Evolutionary conservation across 1,140 invertebrate species (phyloP).

Genomic region (Charaxes varanes): DNA sequence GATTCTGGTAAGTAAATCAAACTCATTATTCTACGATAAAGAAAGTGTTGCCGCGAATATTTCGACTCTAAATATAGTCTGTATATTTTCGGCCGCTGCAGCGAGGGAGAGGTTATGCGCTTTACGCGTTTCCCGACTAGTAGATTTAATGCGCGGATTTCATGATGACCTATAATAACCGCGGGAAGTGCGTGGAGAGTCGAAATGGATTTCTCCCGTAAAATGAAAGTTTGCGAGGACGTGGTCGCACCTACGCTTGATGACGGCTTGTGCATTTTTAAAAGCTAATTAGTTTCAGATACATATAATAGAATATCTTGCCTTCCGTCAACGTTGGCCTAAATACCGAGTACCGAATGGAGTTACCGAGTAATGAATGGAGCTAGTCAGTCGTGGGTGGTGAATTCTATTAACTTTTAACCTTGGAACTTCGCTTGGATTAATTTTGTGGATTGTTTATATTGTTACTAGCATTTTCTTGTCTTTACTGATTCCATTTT

Average conservation of each 20-base stretch:
- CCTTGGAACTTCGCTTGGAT: constrained; percentile 3
- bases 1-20: constrained; percentile 58
- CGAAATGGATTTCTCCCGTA: constrained; percentile 19
- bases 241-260: constrained; percentile 24
- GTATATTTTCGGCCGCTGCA: constrained; percentile 53
- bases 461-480: too few species aligned
- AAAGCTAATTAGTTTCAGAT: constrained; percentile 46
- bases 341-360: constrained; percentile 38
- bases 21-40: constrained; percentile 8
- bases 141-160: constrained; percentile 23
- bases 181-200: constrained; percentile 8
- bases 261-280: constrained; percentile 30
- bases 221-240: constrained; percentile 43
- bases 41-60: constrained; percentile 2
- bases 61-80: constrained; percentile 29
- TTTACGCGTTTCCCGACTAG: constrained; percentile 35
- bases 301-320: constrained; percentile 53
- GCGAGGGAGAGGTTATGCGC: constrained; percentile 41
- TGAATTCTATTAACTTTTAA: constrained; percentile 8
- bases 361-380: constrained; percentile 13
- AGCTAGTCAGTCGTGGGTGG: constrained; percentile 11
- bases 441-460: constrained; percentile 3
- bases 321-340: constrained; percentile 46
- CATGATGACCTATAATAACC: constrained; percentile 18
- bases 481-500: too few species aligned